Conservation (phyloP, 2,113 vertebrate species). For the Promerops cafer region DNA sequence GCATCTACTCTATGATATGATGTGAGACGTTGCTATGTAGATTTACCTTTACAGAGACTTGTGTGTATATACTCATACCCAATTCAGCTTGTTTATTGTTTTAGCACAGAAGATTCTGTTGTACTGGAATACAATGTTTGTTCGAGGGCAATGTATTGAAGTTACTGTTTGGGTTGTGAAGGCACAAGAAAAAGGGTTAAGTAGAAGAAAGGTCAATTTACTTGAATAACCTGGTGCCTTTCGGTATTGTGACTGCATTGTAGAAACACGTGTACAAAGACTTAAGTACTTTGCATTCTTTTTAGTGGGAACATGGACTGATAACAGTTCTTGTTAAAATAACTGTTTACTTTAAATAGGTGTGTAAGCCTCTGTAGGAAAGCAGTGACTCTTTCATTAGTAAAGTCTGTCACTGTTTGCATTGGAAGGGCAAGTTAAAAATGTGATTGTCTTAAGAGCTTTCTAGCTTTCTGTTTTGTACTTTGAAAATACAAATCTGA, state of each 20-base stretch:
- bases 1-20: background rate
- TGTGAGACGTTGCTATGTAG: background rate
- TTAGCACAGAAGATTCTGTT: background rate
- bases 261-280: background rate
- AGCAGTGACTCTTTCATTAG: background rate
- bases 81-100: background rate
- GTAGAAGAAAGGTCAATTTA: background rate
- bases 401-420: background rate
- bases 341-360: background rate
- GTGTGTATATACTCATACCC: background rate
- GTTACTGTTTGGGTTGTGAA: background rate
- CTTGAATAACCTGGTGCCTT: constrained; percentile 58
- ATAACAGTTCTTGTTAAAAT: background rate
- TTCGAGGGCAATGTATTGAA: background rate
- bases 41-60: background rate
- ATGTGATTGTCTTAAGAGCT: background rate
- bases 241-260: background rate
- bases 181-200: background rate
- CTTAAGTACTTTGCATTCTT: background rate
- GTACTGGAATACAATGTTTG: background rate
- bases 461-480: background rate
- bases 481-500: background rate
- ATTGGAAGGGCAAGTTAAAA: background rate
- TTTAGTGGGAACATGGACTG: background rate
- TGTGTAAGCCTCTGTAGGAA: background rate